Evolutionary conservation across 2,888 invertebrate genomes (phyloP).

Genomic region (Amaurobius ferox): DNA sequence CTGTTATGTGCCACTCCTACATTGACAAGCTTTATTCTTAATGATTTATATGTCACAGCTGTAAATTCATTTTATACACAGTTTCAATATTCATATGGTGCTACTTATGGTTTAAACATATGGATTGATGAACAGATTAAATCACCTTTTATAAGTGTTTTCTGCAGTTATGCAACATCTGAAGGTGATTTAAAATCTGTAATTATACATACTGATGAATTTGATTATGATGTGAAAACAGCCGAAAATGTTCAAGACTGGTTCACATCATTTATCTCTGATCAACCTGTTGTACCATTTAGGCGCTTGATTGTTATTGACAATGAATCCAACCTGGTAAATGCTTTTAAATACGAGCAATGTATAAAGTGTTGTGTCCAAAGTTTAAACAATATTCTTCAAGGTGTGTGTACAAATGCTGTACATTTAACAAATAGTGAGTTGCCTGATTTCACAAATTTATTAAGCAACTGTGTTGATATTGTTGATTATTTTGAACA

Average conservation of each 20-base stretch:
- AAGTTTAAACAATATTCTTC: slow-evolving; percentile 31
- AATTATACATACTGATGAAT: slow-evolving; percentile 63
- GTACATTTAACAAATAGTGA: slow-evolving; percentile 30
- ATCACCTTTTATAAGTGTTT: slow-evolving; percentile 40
- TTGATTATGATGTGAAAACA: slow-evolving; percentile 55
- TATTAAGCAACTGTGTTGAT: slow-evolving; percentile 41
- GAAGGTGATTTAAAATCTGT: slow-evolving; percentile 49
- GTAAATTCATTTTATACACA: slow-evolving; percentile 63
- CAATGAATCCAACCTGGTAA: slow-evolving; percentile 40
- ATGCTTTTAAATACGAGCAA: slow-evolving; percentile 47
- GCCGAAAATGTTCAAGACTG: slow-evolving; percentile 35
- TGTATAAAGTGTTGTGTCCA: slow-evolving; percentile 51
- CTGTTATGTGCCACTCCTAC: slow-evolving; percentile 57
- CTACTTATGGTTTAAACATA: slow-evolving; percentile 41
- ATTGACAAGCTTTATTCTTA: slow-evolving; percentile 46
- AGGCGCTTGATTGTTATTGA: slow-evolving; percentile 42
- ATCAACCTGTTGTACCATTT: slow-evolving; percentile 59
- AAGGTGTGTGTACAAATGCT: slow-evolving; percentile 18
- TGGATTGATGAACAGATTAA: slow-evolving; percentile 62
- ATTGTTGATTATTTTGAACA: slow-evolving; percentile 47
- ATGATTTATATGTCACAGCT: slow-evolving; percentile 54
- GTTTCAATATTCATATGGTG: slow-evolving; percentile 61
- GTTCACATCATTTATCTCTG: slow-evolving; percentile 44
- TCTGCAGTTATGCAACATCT: slow-evolving; percentile 28
- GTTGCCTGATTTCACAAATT: slow-evolving; percentile 49